phyloP scores from a whole-genome alignment of 2,797 vertebrate genomes.

The Taeniopygia guttata region DNA sequence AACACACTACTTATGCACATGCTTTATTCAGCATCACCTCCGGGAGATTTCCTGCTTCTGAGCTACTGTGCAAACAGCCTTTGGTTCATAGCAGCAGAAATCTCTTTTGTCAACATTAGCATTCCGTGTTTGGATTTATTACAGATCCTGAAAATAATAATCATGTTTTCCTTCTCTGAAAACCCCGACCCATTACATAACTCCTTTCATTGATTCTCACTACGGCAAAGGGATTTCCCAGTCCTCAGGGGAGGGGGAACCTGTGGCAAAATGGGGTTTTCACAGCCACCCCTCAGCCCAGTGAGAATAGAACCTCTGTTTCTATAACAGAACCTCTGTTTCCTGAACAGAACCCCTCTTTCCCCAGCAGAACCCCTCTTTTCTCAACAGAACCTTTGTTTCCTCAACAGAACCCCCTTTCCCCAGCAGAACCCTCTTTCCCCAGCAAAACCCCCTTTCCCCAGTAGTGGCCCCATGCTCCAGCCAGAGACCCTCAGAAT shows the following conservation, averaged over 20 bases:
- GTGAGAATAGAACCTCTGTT: neutral
- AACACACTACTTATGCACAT: neutral
- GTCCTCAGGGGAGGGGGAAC: neutral
- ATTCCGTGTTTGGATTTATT: neutral
- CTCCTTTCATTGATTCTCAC: neutral
- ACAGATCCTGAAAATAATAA: neutral
- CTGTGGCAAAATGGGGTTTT: neutral
- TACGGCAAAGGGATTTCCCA: neutral
- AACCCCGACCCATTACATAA: neutral
- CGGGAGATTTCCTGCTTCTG: neutral
- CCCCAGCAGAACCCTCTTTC: no score
- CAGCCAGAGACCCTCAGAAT: no score
- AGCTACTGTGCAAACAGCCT: neutral
- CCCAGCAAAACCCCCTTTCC: no score
- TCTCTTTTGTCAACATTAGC: slow-evolving; percentile 25
- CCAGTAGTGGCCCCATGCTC: no score
- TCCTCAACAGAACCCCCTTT: fast-evolving
- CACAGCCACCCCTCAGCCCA: neutral
- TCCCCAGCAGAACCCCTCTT: fast-evolving
- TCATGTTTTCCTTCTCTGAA: neutral
- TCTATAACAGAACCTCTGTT: neutral
- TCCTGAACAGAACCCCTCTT: fast-evolving
- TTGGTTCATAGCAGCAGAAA: neutral
- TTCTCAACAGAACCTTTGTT: fast-evolving
- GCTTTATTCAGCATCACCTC: neutral